Conservation (phyloP, 2,888 invertebrate species). For the Thera britannica region DNA sequence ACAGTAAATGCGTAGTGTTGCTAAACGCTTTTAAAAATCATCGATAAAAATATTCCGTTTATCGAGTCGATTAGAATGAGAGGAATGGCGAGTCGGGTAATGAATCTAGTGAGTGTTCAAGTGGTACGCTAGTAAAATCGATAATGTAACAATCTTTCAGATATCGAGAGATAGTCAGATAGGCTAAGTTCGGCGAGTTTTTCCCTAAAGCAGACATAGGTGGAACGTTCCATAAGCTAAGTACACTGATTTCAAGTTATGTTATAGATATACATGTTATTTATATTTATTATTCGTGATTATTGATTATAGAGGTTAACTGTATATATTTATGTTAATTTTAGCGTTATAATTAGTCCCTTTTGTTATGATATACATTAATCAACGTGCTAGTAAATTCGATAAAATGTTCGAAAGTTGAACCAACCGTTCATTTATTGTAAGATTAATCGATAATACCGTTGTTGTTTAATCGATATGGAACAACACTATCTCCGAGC, state of each 20-base stretch:
- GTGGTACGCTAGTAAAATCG: constrained; percentile 8
- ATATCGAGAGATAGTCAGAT: constrained; percentile 44
- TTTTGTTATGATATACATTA: constrained; percentile 27
- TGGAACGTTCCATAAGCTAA: constrained; percentile 51
- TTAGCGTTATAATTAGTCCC: constrained; percentile 43
- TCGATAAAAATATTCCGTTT: constrained; percentile 19
- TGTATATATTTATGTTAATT: constrained; percentile 53
- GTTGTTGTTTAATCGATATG: constrained; percentile 13
- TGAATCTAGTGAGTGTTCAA: constrained; percentile 5
- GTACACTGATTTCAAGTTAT: constrained; percentile 47
- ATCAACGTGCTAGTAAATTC: constrained; percentile 33
- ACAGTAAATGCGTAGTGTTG: constrained; percentile 12
- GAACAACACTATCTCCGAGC: constrained; percentile 16
- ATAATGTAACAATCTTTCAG: constrained; percentile 43
- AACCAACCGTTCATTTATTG: neutral
- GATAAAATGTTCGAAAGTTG: constrained; percentile 12
- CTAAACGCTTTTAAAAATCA: constrained; percentile 11
- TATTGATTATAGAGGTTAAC: constrained; percentile 42
- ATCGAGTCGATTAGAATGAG: constrained; percentile 14
- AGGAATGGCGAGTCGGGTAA: constrained; percentile 1
- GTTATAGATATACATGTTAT: constrained; percentile 50
- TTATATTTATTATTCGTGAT: constrained; percentile 48
- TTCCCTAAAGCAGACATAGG: constrained; percentile 25
- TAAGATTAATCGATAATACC: neutral
- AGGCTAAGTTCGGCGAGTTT: constrained; percentile 29